phyloP scores from a whole-genome alignment of 2,888 invertebrate genomes.

The Cistogaster globosa region DNA sequence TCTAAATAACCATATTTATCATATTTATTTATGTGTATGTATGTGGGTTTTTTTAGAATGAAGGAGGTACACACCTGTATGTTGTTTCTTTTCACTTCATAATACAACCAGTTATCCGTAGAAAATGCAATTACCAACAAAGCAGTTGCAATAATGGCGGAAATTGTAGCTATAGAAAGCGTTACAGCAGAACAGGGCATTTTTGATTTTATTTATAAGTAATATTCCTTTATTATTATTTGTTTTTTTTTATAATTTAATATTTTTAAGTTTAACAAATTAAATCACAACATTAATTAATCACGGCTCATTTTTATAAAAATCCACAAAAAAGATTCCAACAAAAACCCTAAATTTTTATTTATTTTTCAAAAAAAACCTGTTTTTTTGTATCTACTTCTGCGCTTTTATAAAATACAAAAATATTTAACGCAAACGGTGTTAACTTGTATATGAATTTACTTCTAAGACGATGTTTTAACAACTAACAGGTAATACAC shows the following conservation, averaged over 20 bases:
- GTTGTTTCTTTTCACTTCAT: conserved; percentile 94
- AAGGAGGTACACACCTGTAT: conserved; percentile 86
- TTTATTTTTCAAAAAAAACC: conserved; percentile 51
- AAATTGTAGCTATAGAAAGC: conserved; percentile 96
- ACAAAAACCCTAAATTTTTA: conserved; percentile 35
- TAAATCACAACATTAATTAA: conserved; percentile 35
- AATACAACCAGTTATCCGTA: conserved; percentile 98
- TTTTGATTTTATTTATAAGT: conserved; percentile 79
- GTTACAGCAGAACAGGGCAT: conserved; percentile 98
- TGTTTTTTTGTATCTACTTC: conserved; percentile 52
- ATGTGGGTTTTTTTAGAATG: conserved; percentile 42
- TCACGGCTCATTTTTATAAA: conserved; percentile 48
- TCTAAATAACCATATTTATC: too few relatives aligned
- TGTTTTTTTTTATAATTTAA: conserved; percentile 33
- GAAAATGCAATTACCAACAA: conserved; percentile 96
- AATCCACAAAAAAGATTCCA: conserved; percentile 22
- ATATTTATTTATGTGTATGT: background rate
- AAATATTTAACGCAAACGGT: conserved; percentile 36
- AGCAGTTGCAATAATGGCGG: conserved; percentile 96
- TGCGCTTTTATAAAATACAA: conserved; percentile 44
- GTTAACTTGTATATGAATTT: conserved; percentile 40
- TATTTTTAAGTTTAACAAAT: background rate
- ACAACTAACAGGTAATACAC: conserved; percentile 64
- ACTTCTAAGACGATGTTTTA: conserved; percentile 65
- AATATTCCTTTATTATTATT: background rate